A percentile compares a stretch with the other conserved stretches of the same genome.
phyloP scores from a whole-genome alignment of 1,140 invertebrate genomes.

The Drosophila bocki region DNA sequence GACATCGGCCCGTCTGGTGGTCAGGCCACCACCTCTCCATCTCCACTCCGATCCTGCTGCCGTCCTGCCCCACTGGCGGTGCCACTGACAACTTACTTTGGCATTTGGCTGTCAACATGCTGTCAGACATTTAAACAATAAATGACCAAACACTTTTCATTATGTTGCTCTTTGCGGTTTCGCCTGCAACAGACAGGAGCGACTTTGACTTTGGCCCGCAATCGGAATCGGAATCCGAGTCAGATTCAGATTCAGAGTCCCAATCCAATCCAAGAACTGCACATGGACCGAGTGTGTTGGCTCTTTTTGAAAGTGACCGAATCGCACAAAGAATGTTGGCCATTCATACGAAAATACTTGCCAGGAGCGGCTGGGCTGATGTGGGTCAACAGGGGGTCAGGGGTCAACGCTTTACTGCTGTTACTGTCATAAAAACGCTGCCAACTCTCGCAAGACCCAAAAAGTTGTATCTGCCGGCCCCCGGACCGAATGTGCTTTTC shows the following conservation, averaged over 20 bases:
- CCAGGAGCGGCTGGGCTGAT: constrained; percentile 58
- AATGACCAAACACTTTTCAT: constrained; percentile 84
- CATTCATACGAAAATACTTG: constrained; percentile 50
- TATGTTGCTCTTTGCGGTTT: constrained; percentile 80
- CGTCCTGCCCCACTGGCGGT: constrained; percentile 17
- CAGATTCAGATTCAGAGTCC: constrained; percentile 5
- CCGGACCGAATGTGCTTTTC: constrained; percentile 36
- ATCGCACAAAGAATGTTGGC: constrained; percentile 44
- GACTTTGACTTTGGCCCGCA: constrained; percentile 38
- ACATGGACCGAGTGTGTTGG: constrained; percentile 3
- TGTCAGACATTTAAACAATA: constrained; percentile 83
- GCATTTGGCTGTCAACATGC: constrained; percentile 81
- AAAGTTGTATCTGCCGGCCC: constrained; percentile 26
- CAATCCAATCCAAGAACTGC: neutral
- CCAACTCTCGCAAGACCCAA: constrained; percentile 32
- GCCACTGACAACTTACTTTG: constrained; percentile 80
- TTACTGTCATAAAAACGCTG: constrained; percentile 82
- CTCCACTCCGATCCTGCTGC: constrained; percentile 1
- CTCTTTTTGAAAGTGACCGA: constrained; percentile 32
- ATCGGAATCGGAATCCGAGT: constrained; percentile 21
- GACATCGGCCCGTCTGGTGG: constrained; percentile 36
- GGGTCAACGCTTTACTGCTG: constrained; percentile 80
- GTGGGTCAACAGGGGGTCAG: constrained; percentile 64
- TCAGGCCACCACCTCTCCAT: constrained; percentile 4
- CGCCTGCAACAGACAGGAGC: constrained; percentile 53